Conservation (phyloP, 2,888 invertebrate genomes). For the Heteropelma amictum region DNA sequence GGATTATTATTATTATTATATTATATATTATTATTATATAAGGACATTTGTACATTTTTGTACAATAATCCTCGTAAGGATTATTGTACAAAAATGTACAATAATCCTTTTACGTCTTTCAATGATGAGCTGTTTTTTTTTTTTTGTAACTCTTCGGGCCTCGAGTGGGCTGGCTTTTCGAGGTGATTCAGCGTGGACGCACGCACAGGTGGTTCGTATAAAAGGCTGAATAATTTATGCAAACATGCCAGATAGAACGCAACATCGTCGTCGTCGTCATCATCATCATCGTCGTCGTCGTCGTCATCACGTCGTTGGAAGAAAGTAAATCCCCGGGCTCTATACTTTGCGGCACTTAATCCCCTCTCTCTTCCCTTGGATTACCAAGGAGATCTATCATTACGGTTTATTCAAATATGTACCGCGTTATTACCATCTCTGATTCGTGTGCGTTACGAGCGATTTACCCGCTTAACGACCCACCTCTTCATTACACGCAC, state of each 20-base stretch:
- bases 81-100: no score
- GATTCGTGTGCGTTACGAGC: slow-evolving; percentile 9
- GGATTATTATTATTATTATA: no score
- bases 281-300: no score
- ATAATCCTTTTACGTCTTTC: no score
- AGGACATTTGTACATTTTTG: no score
- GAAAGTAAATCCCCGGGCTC: slow-evolving; percentile 42
- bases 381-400: slow-evolving; percentile 53
- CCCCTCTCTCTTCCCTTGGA: slow-evolving; percentile 40
- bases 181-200: background rate
- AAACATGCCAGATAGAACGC: slow-evolving; percentile 32
- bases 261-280: no score
- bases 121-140: no score
- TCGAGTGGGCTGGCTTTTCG: background rate
- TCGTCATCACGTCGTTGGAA: slow-evolving; percentile 47
- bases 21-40: no score
- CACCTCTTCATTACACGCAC: background rate
- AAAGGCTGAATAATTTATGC: slow-evolving; percentile 46
- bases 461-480: slow-evolving; percentile 14
- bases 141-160: background rate
- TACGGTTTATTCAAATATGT: slow-evolving; percentile 26
- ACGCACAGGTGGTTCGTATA: background rate
- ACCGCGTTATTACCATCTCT: slow-evolving; percentile 24
- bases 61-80: no score
- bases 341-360: slow-evolving; percentile 54